Base-by-base conservation (phyloP, 2,113 vertebrate species). In the Gadus chalcogrammus region DNA sequence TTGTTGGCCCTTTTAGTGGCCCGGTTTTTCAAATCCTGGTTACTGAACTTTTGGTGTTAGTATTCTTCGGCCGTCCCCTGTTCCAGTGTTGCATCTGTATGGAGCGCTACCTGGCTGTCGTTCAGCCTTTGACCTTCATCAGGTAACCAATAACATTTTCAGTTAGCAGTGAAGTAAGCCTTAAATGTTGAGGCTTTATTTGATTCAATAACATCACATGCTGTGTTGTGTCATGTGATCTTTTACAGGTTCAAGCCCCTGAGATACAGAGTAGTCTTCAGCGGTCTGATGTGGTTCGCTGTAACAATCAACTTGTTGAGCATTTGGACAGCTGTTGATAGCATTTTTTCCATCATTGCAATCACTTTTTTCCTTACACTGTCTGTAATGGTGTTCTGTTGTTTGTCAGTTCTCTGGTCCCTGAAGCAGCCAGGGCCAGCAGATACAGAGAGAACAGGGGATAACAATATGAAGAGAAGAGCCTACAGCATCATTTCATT, bases 51-150 rank as follows among this genome's bases (percentile, higher is more conserved):
- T 18, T 1, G 18, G 18, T 1, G 18, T 61, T 61, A 24, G 11
- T 61, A 22, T 61, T 18, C 20, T 0, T 24, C 18, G 59, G 59
- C 59, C 59, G 24, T 15, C 61, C 61, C 22, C 15, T 31, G 61
- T 63, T 63, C 61, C 61, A 28, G 61, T 63, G 61, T 63, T 63
- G 61, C 22, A 63, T 63, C 61, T 28, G 61, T 63, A 27, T 63
- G 27, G 61, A 63, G 61, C 61, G 61, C 22, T 63, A 63, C 61
- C 11, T 63, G 61, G 61, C 61, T 16, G 61, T 63, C 13, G 24
- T 63, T 28, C 61, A 63, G 13, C 61, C 61, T 63, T 27, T 63
- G 24, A 12, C 24, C 22, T 63, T 63, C 27, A 27, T 63, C 22
- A 63, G 61, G 61, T 63, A 61, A 61, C 18, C 3, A 56, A 20